Conservation (phyloP, 1,140 invertebrate species). For the Aphelenchoides avenae region DNA sequence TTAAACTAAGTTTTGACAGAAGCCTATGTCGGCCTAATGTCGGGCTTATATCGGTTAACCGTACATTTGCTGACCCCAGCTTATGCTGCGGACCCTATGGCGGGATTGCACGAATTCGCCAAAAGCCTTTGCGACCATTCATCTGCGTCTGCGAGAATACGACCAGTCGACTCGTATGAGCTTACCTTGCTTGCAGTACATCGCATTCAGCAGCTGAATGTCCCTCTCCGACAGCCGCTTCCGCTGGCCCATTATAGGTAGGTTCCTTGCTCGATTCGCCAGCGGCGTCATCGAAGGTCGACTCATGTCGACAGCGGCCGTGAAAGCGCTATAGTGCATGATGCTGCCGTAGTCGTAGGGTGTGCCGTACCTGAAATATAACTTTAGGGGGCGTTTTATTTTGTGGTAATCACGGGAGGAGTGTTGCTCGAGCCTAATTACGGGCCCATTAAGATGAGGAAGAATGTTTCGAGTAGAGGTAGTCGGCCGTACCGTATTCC, state of each 20-base stretch:
- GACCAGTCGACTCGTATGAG: background rate
- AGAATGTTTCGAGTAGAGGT: too few relatives aligned
- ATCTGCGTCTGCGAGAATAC: conserved; percentile 3
- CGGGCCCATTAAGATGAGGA: too few relatives aligned
- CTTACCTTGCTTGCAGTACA: conserved; percentile 51
- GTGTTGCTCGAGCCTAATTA: too few relatives aligned
- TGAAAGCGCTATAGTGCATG: conserved; percentile 51
- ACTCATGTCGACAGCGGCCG: conserved; percentile 32
- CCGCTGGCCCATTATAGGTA: conserved; percentile 45
- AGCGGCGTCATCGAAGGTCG: conserved; percentile 46
- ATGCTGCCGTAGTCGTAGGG: conserved; percentile 44
- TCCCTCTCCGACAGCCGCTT: conserved; percentile 36
- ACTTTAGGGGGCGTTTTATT: too few relatives aligned
- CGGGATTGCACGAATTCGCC: background rate
- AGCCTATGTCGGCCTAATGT: background rate
- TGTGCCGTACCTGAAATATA: conserved; percentile 47
- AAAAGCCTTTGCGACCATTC: background rate
- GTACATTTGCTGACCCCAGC: conserved; percentile 9
- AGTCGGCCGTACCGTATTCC: too few relatives aligned
- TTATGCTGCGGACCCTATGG: background rate
- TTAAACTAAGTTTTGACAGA: background rate
- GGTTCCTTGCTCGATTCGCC: conserved; percentile 26
- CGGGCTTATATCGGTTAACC: background rate
- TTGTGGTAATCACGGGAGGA: too few relatives aligned
- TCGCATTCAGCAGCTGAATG: conserved; percentile 48